These are phyloP conservation scores for Cladopsammia gracilis DNA, from an alignment of 64 coral and sea anemone species.

Conservation along the genomic window DNA sequence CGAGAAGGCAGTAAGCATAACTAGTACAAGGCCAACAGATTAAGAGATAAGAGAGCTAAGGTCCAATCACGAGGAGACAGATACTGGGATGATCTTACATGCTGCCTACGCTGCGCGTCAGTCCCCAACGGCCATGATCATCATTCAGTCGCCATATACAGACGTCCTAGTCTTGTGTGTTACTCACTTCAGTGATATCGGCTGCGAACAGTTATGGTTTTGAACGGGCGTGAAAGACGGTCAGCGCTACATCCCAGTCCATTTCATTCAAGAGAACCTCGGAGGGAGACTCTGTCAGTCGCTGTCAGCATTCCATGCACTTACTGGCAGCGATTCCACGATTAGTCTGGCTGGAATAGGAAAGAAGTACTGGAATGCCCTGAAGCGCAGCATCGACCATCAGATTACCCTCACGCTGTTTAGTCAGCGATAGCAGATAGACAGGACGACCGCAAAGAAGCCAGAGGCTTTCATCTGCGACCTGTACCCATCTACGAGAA, in stretches of 20 bases:
- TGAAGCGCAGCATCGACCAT: neutral
- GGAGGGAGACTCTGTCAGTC: neutral
- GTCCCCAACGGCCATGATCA: no score
- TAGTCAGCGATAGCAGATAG: neutral
- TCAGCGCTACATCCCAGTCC: conserved; percentile 22
- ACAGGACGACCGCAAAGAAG: neutral
- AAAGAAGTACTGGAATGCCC: conserved; percentile 28
- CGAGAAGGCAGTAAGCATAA: neutral
- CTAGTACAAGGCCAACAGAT: neutral
- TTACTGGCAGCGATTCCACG: conserved; percentile 20
- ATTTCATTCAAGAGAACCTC: conserved; percentile 4
- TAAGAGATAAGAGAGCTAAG: neutral
- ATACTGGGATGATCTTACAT: conserved; percentile 51
- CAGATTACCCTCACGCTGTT: neutral
- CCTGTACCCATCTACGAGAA: conserved; percentile 46
- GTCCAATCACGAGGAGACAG: conserved; percentile 48
- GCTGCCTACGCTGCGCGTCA: no score
- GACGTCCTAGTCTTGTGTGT: conserved; percentile 21
- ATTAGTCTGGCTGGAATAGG: neutral
- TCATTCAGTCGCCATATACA: conserved; percentile 28
- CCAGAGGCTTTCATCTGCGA: conserved; percentile 35
- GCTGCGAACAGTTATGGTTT: conserved; percentile 11
- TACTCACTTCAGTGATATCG: neutral
- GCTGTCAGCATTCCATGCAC: conserved; percentile 44
- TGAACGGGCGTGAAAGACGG: neutral